Base-by-base conservation (phyloP, 2,888 invertebrate genomes). In the Rhogogaster chlorosoma region DNA sequence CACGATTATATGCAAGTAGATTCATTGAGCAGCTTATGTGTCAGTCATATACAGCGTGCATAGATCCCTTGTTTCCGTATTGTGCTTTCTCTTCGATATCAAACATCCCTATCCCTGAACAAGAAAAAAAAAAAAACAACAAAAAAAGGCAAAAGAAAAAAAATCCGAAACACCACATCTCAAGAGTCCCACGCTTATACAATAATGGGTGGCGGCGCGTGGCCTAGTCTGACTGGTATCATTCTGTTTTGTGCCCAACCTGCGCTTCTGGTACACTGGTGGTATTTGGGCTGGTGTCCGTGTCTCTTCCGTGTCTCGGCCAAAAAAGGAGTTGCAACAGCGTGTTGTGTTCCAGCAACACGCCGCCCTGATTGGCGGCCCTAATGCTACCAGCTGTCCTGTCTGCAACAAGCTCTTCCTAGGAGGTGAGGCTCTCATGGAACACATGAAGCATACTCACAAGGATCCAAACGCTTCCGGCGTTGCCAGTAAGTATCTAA, bases 291-390 rank as follows among this genome's bases (percentile, higher is more conserved):
- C 87, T 88, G 88, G 87, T 87, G 87, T 88, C 87, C 87, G 88
- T 86, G 86, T 87, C 86, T 87, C 88, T 82, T 70, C 70, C 83
- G 64, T 70, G 83, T 83, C 84, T 84, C 85, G 85, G 82, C 80
- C 85, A 90, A 93, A 93, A 92, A 93, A 93, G 97, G 97, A 97
- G 96, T 97, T 97, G 96, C 97, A 98, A 96, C 96, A 97, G 95
- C 97, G 97, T 96, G 97, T 97, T 96, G 97, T 97, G 95, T 96
- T 97, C 96, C 97, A 98, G 97, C 98, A 98, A 96, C 98, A 98
- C 95, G 98, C 98, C 92, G 96, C 98, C 93, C 97, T 97, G 95
- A 96, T 96, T 93, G 98, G 98, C 92, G 98, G 98, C 91, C 98
- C 98, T 88, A 97, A 98, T 92, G 98, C 98, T 88, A 97, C 98